Evolutionary conservation across 2,113 vertebrate species (phyloP).

Genomic region (Zapornia atra): DNA sequence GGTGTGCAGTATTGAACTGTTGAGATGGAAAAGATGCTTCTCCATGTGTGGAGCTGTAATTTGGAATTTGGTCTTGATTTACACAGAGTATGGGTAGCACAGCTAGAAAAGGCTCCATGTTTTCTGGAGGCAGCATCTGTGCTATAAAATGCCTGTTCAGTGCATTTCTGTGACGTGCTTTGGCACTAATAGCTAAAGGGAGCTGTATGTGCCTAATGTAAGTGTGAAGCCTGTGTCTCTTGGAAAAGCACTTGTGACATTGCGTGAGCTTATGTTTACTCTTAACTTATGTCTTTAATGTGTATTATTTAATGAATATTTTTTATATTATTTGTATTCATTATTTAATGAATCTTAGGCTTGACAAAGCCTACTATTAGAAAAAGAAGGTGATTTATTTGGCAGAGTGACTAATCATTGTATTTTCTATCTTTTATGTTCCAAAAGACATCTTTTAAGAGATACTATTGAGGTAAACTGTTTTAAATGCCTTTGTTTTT

Average conservation of each 20-base stretch:
- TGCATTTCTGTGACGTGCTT: background rate
- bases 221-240: background rate
- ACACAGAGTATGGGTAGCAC: accelerated
- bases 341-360: background rate
- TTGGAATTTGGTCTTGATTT: background rate
- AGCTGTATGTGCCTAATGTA: accelerated
- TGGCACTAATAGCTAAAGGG: background rate
- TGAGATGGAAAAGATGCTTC: background rate
- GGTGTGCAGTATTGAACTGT: background rate
- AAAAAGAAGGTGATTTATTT: background rate
- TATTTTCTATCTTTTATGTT: background rate
- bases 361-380: background rate
- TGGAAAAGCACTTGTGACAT: background rate
- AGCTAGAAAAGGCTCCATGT: accelerated
- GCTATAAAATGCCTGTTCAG: background rate
- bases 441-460: background rate
- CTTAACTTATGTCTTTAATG: background rate
- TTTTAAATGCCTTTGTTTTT: background rate
- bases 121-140: background rate
- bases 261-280: background rate
- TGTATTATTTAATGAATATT: background rate
- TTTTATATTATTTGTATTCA: too few relatives aligned
- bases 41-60: background rate
- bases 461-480: background rate
- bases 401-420: background rate